Percentiles rank a stretch among this genome's conserved stretches.
Evolutionary conservation across 2,888 invertebrate species (phyloP).

Genomic region (Andrena camellia): DNA sequence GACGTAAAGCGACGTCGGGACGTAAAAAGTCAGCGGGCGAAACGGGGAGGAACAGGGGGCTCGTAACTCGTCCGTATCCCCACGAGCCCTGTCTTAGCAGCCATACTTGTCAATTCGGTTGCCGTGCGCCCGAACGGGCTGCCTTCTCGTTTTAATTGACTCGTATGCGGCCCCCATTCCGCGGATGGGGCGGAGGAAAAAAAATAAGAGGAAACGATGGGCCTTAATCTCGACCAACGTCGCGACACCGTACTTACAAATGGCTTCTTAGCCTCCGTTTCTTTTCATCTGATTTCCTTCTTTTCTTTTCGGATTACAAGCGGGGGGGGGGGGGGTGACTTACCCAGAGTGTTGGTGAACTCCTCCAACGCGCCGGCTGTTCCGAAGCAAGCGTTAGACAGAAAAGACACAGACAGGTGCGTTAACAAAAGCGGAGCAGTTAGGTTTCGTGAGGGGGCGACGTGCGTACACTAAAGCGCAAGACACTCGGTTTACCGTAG

Average conservation of each 20-base stretch:
- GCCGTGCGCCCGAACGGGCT: slow-evolving; percentile 29
- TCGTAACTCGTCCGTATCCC: slow-evolving; percentile 55
- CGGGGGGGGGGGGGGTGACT: slow-evolving; percentile 66
- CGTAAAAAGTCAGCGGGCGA: slow-evolving; percentile 51
- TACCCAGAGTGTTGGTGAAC: slow-evolving; percentile 83
- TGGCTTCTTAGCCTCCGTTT: slow-evolving; percentile 16
- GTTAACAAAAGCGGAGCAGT: slow-evolving; percentile 55
- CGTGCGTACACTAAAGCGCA: slow-evolving; percentile 27
- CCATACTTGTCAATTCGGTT: slow-evolving; percentile 63
- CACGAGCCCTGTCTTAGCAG: slow-evolving; percentile 50
- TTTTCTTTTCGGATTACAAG: background rate
- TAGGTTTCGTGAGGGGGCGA: slow-evolving; percentile 2
- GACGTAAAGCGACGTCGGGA: slow-evolving; percentile 52
- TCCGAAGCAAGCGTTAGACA: slow-evolving; percentile 66
- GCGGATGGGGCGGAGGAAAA: background rate
- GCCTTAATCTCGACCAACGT: slow-evolving; percentile 32
- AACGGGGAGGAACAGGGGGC: slow-evolving; percentile 32
- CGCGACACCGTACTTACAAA: slow-evolving; percentile 55
- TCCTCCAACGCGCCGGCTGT: slow-evolving; percentile 82
- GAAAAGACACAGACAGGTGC: slow-evolving; percentile 57
- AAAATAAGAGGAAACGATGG: slow-evolving; percentile 2
- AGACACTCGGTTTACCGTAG: background rate
- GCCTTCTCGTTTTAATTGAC: slow-evolving; percentile 60
- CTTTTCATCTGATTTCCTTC: background rate
- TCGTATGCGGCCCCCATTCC: slow-evolving; percentile 36